Percentiles rank a stretch among this genome's conserved stretches.
phyloP scores from a whole-genome alignment of 2,113 vertebrate genomes.

The Maccullochella peelii region DNA sequence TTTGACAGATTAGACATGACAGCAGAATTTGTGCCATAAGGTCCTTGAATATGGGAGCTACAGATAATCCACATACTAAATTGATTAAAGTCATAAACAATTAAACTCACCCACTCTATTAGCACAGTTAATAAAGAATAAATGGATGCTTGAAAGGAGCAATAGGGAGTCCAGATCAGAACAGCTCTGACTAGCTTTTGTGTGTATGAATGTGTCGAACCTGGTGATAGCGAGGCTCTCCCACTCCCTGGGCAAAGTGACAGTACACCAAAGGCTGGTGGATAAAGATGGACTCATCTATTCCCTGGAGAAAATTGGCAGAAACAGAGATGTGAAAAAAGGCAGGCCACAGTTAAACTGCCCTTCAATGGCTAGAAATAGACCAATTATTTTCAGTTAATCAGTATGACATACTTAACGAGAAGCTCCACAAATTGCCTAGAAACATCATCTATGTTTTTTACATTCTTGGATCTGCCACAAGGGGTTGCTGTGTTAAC shows the following conservation, averaged over 20 bases:
- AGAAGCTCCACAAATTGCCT: not conserved
- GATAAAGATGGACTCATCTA: slow-evolving; percentile 91
- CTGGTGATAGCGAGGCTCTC: slow-evolving; percentile 88
- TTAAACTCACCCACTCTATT: slow-evolving; percentile 52
- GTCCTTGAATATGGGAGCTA: slow-evolving; percentile 34
- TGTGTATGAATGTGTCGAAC: slow-evolving; percentile 40
- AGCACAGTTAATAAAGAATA: slow-evolving; percentile 44
- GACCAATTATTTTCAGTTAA: not conserved
- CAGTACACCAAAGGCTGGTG: slow-evolving; percentile 93
- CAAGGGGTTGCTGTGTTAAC: not conserved
- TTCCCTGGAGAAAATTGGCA: slow-evolving; percentile 78
- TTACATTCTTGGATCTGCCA: not conserved
- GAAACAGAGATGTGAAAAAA: not conserved
- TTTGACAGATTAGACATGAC: slow-evolving; percentile 53
- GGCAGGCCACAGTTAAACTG: not conserved
- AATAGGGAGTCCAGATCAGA: not conserved
- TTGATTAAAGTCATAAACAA: slow-evolving; percentile 62
- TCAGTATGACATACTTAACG: not conserved
- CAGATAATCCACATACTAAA: slow-evolving; percentile 40
- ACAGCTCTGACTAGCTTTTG: not conserved
- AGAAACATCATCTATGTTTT: not conserved
- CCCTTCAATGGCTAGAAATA: not conserved
- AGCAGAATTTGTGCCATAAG: slow-evolving; percentile 24
- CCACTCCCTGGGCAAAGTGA: slow-evolving; percentile 89
- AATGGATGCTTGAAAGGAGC: slow-evolving; percentile 43